These are phyloP conservation scores for Gonocerus acuteangulatus DNA, from an alignment of 2,888 invertebrate species.

Conservation along the genomic window DNA sequence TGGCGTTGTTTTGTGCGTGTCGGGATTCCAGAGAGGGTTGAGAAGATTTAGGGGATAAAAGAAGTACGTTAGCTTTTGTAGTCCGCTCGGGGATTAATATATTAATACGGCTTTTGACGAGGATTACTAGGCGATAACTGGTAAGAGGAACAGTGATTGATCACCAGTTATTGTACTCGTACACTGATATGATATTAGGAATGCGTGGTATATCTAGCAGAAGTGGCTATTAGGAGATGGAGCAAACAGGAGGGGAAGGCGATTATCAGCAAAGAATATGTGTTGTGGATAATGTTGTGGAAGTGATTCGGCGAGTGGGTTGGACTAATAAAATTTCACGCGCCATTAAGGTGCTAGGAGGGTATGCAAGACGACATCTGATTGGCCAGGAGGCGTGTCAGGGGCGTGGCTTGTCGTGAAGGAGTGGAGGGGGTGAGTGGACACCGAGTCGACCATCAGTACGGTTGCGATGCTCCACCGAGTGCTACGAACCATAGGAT, in stretches of 20 bases:
- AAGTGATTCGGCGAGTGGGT: constrained; percentile 29
- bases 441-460: not conserved
- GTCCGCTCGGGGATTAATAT: no score
- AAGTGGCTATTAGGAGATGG: constrained; percentile 8
- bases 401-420: constrained; percentile 26
- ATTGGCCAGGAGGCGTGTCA: constrained; percentile 22
- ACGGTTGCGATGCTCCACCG: not conserved
- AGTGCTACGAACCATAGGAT: constrained; percentile 46
- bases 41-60: no score
- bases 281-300: constrained; percentile 30
- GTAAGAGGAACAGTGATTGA: no score
- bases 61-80: no score
- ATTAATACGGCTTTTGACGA: no score
- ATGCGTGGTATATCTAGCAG: constrained; percentile 1
- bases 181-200: not conserved
- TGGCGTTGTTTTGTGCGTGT: no score
- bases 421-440: constrained; percentile 6
- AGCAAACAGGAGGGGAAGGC: constrained; percentile 12
- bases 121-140: no score
- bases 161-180: no score
- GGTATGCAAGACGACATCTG: constrained; percentile 20
- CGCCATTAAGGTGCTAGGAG: constrained; percentile 30
- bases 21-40: no score
- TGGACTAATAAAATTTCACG: constrained; percentile 29
- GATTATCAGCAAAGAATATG: constrained; percentile 27